Evolutionary conservation across 2,888 invertebrate species (phyloP).

Genomic region (Acanthococcus lagerstroemiae): DNA sequence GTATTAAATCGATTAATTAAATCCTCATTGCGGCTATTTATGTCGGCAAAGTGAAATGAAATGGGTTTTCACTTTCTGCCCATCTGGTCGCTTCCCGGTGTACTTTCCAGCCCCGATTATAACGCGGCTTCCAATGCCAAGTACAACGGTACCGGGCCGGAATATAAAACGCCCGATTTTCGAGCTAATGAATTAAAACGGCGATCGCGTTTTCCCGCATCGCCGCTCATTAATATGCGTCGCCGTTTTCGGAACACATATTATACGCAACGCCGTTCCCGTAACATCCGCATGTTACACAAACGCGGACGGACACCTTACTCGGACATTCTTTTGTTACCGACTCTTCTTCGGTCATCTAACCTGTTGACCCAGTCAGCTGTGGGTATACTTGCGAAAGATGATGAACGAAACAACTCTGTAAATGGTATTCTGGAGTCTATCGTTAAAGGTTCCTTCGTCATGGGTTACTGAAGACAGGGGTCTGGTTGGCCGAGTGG

Average conservation of each 20-base stretch:
- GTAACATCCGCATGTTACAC: conserved; percentile 7
- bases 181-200: neutral
- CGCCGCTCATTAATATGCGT: conserved; percentile 17
- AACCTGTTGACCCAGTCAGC: too few relatives aligned
- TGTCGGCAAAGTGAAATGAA: conserved; percentile 10
- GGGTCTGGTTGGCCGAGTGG: too few relatives aligned
- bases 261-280: neutral
- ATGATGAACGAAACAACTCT: too few relatives aligned
- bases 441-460: too few relatives aligned
- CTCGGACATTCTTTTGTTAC: too few relatives aligned
- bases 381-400: too few relatives aligned
- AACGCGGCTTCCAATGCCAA: conserved; percentile 8
- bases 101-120: neutral
- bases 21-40: conserved; percentile 1
- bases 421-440: too few relatives aligned
- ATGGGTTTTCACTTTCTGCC: conserved; percentile 21
- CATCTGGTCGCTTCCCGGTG: conserved; percentile 1
- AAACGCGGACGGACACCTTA: too few relatives aligned
- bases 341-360: too few relatives aligned
- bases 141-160: conserved; percentile 13
- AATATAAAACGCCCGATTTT: conserved; percentile 12
- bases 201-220: neutral
- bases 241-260: too few relatives aligned
- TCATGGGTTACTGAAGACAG: too few relatives aligned
- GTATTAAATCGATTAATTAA: conserved; percentile 17